These are phyloP conservation scores for Butastur rufipennis DNA, from an alignment of 2,113 vertebrate species.

Conservation along the genomic window DNA sequence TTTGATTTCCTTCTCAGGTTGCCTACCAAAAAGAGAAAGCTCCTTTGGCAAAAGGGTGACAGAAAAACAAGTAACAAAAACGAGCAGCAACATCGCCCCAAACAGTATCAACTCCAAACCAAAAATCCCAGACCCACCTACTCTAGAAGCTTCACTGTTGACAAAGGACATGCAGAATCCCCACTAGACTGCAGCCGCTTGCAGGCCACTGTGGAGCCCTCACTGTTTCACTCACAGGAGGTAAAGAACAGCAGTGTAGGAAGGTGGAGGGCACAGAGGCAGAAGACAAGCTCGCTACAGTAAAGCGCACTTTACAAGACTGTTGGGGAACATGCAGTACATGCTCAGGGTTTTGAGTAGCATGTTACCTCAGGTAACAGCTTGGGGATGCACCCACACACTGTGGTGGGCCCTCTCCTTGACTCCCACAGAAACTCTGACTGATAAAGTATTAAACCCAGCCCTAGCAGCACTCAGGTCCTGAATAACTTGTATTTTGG, in stretches of 20 bases:
- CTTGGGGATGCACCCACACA: not conserved
- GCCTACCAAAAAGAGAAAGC: conserved; percentile 20
- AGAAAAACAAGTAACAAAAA: not conserved
- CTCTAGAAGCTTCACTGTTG: too few species aligned
- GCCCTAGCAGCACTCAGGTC: not conserved
- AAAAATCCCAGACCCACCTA: not conserved
- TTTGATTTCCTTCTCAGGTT: not conserved
- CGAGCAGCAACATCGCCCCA: not conserved
- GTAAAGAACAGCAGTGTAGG: rapidly evolving
- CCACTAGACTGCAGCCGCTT: not conserved
- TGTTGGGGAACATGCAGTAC: not conserved
- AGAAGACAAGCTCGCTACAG: too few species aligned
- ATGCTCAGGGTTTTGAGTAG: rapidly evolving
- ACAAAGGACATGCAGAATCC: not conserved
- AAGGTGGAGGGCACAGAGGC: too few species aligned
- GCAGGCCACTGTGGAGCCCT: not conserved
- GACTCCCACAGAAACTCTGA: not conserved
- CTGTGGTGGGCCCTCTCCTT: too few species aligned
- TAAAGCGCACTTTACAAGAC: not conserved
- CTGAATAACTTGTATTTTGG: rapidly evolving
- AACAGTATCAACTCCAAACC: not conserved
- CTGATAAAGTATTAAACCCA: too few species aligned
- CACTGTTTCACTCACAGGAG: not conserved
- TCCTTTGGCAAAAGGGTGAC: not conserved
- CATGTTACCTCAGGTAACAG: not conserved